Conservation (phyloP, 2,113 vertebrate genomes). For the Melanostigma gelatinosum region DNA sequence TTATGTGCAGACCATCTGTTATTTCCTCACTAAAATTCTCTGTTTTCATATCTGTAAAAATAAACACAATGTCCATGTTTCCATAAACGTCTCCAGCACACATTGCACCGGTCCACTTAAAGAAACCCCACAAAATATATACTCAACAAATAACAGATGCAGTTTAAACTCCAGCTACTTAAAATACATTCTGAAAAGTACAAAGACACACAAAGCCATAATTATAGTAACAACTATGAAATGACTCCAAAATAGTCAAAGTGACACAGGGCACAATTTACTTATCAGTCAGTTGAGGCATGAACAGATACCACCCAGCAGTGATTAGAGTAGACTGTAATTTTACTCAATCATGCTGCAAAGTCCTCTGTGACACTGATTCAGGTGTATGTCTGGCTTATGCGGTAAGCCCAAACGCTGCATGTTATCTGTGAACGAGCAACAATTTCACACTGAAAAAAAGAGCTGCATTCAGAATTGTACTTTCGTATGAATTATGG, state of each 20-base stretch:
- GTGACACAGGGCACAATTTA: neutral
- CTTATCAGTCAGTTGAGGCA: slow-evolving; percentile 3
- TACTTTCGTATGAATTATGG: slow-evolving; percentile 13
- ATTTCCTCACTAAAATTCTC: slow-evolving; percentile 7
- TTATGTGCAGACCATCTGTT: slow-evolving; percentile 26
- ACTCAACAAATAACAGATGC: slow-evolving; percentile 10
- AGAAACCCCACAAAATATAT: neutral
- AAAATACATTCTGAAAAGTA: slow-evolving; percentile 3
- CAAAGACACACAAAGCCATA: slow-evolving; percentile 26
- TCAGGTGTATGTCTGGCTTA: slow-evolving; percentile 13
- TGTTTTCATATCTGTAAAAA: slow-evolving; percentile 47
- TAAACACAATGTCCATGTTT: slow-evolving; percentile 41
- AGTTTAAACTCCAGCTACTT: slow-evolving; percentile 13
- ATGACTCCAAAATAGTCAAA: slow-evolving; percentile 8
- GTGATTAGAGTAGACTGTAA: slow-evolving; percentile 21
- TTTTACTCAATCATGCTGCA: slow-evolving; percentile 32
- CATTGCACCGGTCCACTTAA: slow-evolving; percentile 8
- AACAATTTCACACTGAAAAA: neutral
- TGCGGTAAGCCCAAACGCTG: slow-evolving; percentile 14
- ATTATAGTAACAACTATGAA: slow-evolving; percentile 30
- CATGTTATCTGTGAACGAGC: slow-evolving; percentile 13
- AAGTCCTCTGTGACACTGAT: neutral
- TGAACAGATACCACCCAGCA: slow-evolving; percentile 25
- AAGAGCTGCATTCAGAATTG: neutral
- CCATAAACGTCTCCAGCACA: slow-evolving; percentile 34